Evolutionary conservation across 1,140 invertebrate genomes (phyloP), one percentile per base, ranked within the genome.

Genomic region (Orius laevigatus): DNA sequence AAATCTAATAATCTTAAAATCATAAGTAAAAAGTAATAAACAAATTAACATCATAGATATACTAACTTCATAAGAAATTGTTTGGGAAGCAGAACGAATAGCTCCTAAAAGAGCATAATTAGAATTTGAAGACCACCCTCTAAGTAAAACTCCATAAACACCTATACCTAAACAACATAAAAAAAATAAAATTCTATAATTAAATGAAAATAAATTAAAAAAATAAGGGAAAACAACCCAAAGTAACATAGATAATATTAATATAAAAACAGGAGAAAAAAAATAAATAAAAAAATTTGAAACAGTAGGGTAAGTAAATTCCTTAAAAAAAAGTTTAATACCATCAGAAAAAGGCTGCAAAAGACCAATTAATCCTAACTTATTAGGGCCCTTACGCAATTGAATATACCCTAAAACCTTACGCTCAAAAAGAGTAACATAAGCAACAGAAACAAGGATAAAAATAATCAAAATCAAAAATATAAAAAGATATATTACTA

Each of bases 301-400:
- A n/a, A n/a, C n/a, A n/a, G n/a, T n/a, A n/a, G n/a, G n/a, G n/a
- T n/a, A n/a, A n/a, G n/a, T n/a, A 66, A 58, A 62, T 62, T 76
- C 70, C 54, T 74, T 77, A 57, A 59, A 63, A 70, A 80, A 72
- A 60, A 78, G 67, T 60, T 78, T 79, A 66, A 78, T 67, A 47
- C 68, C 74, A 72, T 79, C 46, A 48, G 75, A n/a, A n/a, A n/a
- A n/a, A n/a, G n/a, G n/a, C n/a, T n/a, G n/a, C n/a, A n/a, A n/a
- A n/a, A n/a, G n/a, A n/a, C n/a, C n/a, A n/a, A n/a, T n/a, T n/a
- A n/a, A n/a, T n/a, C n/a, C n/a, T n/a, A n/a, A n/a, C n/a, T 77
- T 80, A 72, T 76, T 76, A 53, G 76, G 77, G 1, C 77, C 75
- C 62, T 78, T 76, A 33, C 76, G 76, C 67, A 76, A 64, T 66